Base-by-base conservation (phyloP, 2,888 invertebrate species). In the Hybos culiciformis region DNA sequence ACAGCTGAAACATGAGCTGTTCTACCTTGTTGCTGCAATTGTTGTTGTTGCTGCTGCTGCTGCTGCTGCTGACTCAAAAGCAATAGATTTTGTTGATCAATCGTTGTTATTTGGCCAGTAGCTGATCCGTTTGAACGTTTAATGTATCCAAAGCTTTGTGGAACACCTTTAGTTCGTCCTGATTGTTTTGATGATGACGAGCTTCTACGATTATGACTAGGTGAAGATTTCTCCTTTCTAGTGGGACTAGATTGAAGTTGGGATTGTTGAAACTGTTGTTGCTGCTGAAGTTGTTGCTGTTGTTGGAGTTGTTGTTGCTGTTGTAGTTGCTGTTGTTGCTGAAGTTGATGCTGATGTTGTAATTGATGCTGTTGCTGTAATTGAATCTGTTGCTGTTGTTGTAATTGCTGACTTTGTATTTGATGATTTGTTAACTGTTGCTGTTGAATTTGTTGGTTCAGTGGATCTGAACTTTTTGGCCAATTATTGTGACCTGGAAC, bases 1-100 rank as follows among this genome's bases (percentile, higher is more conserved):
- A 87, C 86, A 4, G 85, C 85, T 41, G 86, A 83, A 24, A 86
- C 85, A 68, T 86, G 83, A 34, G 85, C 85, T 8, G 86, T 85
- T 58, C 76, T 67, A 18, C 75, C 76, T 50, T 49, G 14, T 24
- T 49, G 47, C n/a, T 29, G 38, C 4, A 26, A 26, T 8, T 24
- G 6, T 31, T 46, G 44, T 6, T 41, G 46, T 19, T 48, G 47
- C 14, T 47, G 47, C 15, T 46, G 47, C 18, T 47, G 49, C 33
- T 36, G 36, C 14, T 31, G 23, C 9, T 37, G 38, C 19, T 42
- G 42, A 24, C 21, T 21, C 15, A 37, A 11, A n/a, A 19, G n/a
- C 3, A 36, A 4, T 19, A 19, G 19, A 11, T 14, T 63, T 46
- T 65, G 64, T 36, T 63, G 62, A 37, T 66, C 66, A 3, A 60